Evolutionary conservation across 1,140 invertebrate species (phyloP), one percentile per base, ranked within the genome.

Genomic region (Drosophila insularis): DNA sequence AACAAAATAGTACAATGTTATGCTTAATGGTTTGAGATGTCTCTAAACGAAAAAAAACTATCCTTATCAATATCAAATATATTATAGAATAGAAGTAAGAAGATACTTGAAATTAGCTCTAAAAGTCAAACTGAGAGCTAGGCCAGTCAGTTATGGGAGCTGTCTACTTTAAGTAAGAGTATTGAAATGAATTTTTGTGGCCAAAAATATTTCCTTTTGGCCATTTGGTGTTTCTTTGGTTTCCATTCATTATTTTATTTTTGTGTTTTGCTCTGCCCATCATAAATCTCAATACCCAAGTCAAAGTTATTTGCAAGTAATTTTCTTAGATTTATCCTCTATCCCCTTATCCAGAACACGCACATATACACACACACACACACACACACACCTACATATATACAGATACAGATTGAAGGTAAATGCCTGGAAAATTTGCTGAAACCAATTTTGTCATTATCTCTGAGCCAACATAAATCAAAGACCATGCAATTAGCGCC

Each of bases 401-500:
- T 37, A 35, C 40, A 53, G 19, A 19, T 19, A 31, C 14, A 23
- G 54, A 23, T 63, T 27, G 14, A 62, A 59, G 17, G n/a, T 27
- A 23, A 40, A 5, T 32, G 23, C 37, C 55, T 35, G 53, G 23
- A 62, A 62, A 71, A 68, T 61, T 35, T 73, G 46, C 61, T 21
- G 59, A 75, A 76, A 76, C 65, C 74, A 76, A 76, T 75, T 75
- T 75, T 64, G 72, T 75, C 73, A 75, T 75, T 75, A 75, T 75
- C 73, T 59, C 73, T 59, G 71, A 75, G 74, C 73, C 43, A 50
- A 76, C 65, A 76, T 76, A 76, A 76, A 76, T 75, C 73, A 75
- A 75, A 75, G 73, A 75, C 73, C 56, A 54, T 75, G 73, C 73
- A 75, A 75, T 75, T 75, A 75, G 73, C 73, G 73, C 73, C 64